phyloP scores from a whole-genome alignment of 2,888 invertebrate genomes.

The Ptilodon capucinus region DNA sequence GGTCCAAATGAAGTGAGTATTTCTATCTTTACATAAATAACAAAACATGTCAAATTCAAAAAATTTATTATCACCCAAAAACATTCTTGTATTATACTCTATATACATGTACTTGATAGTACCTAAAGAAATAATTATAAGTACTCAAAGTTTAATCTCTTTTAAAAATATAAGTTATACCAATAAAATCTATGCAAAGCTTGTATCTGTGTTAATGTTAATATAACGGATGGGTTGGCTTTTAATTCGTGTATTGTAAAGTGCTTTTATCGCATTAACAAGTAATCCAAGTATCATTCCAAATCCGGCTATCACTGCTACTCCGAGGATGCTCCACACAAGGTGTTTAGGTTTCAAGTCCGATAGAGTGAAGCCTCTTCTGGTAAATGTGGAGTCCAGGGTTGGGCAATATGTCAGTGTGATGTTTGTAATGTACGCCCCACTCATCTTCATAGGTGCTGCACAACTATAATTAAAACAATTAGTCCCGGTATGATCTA shows the following conservation, averaged over 20 bases:
- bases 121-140: constrained; percentile 19
- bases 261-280: constrained; percentile 58
- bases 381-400: constrained; percentile 59
- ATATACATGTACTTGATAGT: constrained; percentile 35
- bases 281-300: constrained; percentile 69
- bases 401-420: constrained; percentile 66
- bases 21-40: background rate
- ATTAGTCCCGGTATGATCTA: constrained; percentile 5
- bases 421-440: constrained; percentile 67
- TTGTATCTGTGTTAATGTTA: constrained; percentile 61
- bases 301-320: constrained; percentile 58
- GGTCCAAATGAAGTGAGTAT: constrained; percentile 85
- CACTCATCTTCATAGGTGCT: constrained; percentile 69
- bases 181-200: constrained; percentile 50
- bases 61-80: constrained; percentile 9
- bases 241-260: constrained; percentile 61
- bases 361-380: constrained; percentile 52
- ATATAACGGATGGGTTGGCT: constrained; percentile 66
- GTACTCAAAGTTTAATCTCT: constrained; percentile 21
- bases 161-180: background rate
- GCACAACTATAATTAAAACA: constrained; percentile 62
- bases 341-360: constrained; percentile 69
- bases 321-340: constrained; percentile 72
- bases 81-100: constrained; percentile 21
- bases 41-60: background rate